Percentiles rank a stretch among this genome's conserved stretches.
Conservation (phyloP, 2,888 invertebrate genomes). For the Pimpla rufipes region DNA sequence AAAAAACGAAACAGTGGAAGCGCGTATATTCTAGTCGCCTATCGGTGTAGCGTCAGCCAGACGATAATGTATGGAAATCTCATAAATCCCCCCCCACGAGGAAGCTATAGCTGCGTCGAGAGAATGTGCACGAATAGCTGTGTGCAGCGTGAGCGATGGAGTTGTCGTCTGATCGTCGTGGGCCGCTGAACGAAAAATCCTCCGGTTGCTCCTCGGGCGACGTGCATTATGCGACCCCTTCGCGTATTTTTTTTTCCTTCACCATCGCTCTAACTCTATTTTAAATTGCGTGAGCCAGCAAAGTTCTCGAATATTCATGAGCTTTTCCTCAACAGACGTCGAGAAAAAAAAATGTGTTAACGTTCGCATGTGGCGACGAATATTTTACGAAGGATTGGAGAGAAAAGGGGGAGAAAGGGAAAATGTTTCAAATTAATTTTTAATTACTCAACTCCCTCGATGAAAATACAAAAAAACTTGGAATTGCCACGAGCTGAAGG, state of each 20-base stretch:
- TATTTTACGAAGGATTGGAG: too few species aligned
- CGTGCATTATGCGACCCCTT: constrained; percentile 9
- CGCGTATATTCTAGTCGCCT: not conserved
- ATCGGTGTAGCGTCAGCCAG: not conserved
- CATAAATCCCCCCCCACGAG: constrained; percentile 6
- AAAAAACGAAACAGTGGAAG: not conserved
- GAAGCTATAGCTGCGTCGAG: not conserved
- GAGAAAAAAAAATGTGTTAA: not conserved
- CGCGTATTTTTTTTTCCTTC: not conserved
- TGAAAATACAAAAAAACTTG: too few species aligned
- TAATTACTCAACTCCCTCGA: too few species aligned
- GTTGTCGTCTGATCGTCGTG: not conserved
- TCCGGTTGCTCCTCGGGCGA: not conserved
- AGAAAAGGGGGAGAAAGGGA: too few species aligned
- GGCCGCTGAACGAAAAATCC: constrained; percentile 8
- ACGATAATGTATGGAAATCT: constrained; percentile 33
- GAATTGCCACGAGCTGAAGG: too few species aligned
- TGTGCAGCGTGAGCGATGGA: constrained; percentile 10
- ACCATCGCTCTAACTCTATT: not conserved
- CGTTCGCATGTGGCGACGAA: not conserved
- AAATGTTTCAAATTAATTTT: too few species aligned
- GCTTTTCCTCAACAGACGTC: not conserved
- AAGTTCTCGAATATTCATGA: not conserved
- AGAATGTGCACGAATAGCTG: not conserved
- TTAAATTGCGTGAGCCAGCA: not conserved